Base-by-base conservation (phyloP, 2,888 invertebrate genomes). In the Drosophila peninsularis region DNA sequence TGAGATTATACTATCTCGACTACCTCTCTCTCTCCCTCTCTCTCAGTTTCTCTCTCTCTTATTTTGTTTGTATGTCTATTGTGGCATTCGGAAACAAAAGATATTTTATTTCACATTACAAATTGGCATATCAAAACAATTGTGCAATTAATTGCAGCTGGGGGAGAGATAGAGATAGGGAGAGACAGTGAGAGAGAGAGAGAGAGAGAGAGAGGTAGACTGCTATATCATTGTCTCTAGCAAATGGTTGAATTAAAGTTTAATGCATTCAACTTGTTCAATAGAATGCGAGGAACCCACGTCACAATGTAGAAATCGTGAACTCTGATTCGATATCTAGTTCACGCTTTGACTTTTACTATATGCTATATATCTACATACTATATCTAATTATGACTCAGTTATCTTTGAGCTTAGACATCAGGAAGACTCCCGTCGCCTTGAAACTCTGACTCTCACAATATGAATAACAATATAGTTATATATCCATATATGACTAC, bases 51-150 rank as follows among this genome's bases (percentile, higher is more conserved):
- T 17, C 17, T n/a, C n/a, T n/a, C n/a, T n/a, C n/a, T n/a, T n/a
- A n/a, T n/a, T n/a, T n/a, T 27, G 5, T 24, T 34, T 17, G 3
- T 36, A n/a, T 32, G 0, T 19, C 41, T 54, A 60, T 55, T 63
- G 52, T 58, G 54, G 36, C 54, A 62, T 67, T 57, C 45, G 42
- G 44, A 62, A 71, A 80, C 76, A 82, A 85, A 75, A 68, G 69
- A 44, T 27, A 64, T 30, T 39, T 66, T 42, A 62, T 70, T 66
- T 34, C 49, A 50, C 57, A 57, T 30, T 42, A 47, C 53, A 67
- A 79, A 71, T 71, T 73, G 73, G 57, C 55, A 37, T 47, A 56
- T 57, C 44, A 57, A 64, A 81, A 82, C 71, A 73, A 71, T 82
- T 86, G 82, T 78, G 76, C 68, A 72, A 78, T 69, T 71, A 62